Evolutionary conservation across 2,113 vertebrate genomes (phyloP).

Genomic region (Corynorhinus townsendii): DNA sequence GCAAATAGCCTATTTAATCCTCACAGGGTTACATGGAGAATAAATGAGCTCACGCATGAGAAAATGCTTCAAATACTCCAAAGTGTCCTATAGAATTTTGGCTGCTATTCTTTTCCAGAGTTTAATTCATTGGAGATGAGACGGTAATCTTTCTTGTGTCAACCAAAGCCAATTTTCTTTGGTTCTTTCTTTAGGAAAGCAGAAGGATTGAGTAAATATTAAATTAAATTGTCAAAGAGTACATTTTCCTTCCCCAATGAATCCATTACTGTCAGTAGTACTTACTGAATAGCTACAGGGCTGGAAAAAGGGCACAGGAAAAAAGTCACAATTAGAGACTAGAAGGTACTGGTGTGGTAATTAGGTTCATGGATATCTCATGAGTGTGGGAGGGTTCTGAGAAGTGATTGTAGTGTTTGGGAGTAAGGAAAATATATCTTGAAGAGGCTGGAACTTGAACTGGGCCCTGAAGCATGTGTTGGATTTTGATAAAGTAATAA

Average conservation of each 20-base stretch:
- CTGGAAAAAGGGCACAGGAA: neutral
- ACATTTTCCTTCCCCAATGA: neutral
- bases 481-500: neutral
- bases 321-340: neutral
- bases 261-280: neutral
- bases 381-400: neutral
- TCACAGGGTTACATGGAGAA: neutral
- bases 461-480: neutral
- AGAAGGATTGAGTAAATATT: neutral
- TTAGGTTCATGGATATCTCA: neutral
- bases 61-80: neutral
- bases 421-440: neutral
- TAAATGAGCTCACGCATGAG: neutral
- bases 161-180: neutral
- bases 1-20: neutral
- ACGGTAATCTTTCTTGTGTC: neutral
- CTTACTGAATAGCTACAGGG: neutral
- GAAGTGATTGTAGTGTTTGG: neutral
- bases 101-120: neutral
- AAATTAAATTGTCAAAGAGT: constrained; percentile 14
- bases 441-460: neutral
- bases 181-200: neutral
- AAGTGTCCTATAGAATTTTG: neutral
- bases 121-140: neutral
- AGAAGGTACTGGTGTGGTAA: neutral